These are phyloP conservation scores for human (Homo sapiens) DNA, from an alignment of 2,113 vertebrate species.

Conservation along the genomic window DNA sequence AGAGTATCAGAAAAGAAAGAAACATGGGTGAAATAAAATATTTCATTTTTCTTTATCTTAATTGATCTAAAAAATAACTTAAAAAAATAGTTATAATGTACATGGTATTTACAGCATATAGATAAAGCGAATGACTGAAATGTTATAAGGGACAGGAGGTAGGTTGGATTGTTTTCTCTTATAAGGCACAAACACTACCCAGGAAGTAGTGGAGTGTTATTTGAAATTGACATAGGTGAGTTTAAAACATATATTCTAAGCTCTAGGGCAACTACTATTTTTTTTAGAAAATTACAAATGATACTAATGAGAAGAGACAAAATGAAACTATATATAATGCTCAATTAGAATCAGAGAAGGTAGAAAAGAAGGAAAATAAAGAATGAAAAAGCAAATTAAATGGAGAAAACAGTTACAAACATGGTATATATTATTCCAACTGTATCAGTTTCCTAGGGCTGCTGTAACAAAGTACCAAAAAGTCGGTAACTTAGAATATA, in stretches of 20 bases:
- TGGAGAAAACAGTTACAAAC: not conserved
- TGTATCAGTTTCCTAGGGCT: not conserved
- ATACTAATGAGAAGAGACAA: not conserved
- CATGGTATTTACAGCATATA: not conserved
- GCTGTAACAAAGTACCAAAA: too few relatives aligned
- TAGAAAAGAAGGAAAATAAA: not conserved
- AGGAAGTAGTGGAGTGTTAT: not conserved
- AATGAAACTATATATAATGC: not conserved
- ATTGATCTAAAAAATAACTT: not conserved
- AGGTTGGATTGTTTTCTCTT: not conserved
- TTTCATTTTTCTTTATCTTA: not conserved
- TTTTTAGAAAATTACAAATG: not conserved
- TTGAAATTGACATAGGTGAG: not conserved
- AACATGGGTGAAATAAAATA: not conserved
- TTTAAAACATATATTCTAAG: not conserved
- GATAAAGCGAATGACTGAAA: not conserved
- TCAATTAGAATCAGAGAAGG: not conserved
- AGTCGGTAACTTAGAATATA: too few relatives aligned
- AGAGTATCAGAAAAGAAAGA: not conserved
- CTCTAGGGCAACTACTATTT: not conserved
- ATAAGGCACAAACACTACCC: not conserved
- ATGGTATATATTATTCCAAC: not conserved
- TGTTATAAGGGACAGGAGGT: not conserved
- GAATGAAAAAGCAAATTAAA: not conserved
- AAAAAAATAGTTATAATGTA: not conserved